Evolutionary conservation across 1,140 invertebrate genomes (phyloP).

Genomic region (Coptotermes formosanus): DNA sequence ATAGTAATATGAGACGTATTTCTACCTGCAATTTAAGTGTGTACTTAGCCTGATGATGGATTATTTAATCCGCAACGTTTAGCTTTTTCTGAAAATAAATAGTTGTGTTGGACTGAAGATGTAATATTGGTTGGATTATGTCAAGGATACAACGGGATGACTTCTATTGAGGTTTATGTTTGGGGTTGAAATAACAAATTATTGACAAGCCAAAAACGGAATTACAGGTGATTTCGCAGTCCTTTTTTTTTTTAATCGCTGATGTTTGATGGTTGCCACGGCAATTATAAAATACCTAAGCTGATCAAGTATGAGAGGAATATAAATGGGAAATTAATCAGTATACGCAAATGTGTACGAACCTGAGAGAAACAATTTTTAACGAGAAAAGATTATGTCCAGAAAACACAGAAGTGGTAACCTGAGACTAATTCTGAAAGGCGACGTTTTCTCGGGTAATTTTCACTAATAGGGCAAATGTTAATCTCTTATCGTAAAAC

Average conservation of each 20-base stretch:
- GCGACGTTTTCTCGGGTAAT: not conserved
- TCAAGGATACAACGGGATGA: too few relatives aligned
- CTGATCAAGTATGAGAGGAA: not conserved
- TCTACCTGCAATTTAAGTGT: too few relatives aligned
- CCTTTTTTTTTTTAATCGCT: not conserved
- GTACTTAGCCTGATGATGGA: too few relatives aligned
- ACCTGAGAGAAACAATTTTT: not conserved
- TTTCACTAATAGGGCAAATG: not conserved
- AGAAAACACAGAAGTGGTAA: not conserved
- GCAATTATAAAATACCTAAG: not conserved
- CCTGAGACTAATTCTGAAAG: not conserved
- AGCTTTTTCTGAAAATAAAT: too few relatives aligned
- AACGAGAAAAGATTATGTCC: not conserved
- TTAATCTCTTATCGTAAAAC: not conserved
- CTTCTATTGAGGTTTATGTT: not conserved
- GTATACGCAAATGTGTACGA: not conserved
- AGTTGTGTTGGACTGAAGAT: too few relatives aligned
- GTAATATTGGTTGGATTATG: too few relatives aligned
- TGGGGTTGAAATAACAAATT: not conserved
- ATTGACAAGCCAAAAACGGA: not conserved
- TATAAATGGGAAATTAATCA: not conserved
- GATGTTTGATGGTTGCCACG: not conserved
- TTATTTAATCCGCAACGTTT: too few relatives aligned
- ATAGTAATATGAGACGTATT: too few relatives aligned
- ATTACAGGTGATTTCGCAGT: not conserved